Percentiles rank a stretch among this genome's conserved stretches.
Conservation (phyloP, 30 jellyfish, hydroid and myxozoan species). For the Phacellophora camtschatica region DNA sequence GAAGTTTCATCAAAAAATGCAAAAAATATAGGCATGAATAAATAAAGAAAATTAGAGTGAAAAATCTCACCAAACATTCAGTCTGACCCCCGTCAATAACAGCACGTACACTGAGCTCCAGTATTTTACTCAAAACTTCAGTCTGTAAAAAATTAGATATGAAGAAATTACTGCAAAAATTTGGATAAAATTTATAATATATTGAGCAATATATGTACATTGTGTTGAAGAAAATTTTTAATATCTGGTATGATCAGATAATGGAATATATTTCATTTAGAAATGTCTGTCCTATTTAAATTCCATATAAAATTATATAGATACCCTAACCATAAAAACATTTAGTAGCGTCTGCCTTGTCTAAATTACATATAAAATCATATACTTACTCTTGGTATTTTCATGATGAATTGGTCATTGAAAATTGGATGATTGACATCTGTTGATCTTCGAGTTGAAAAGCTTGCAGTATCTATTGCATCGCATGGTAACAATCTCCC, state of each 20-base stretch:
- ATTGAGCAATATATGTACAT: no score
- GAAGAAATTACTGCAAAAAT: no score
- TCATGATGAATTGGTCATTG: slow-evolving; percentile 89
- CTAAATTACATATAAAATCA: background rate
- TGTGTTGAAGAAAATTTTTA: no score
- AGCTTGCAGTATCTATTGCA: slow-evolving; percentile 62
- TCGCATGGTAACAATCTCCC: slow-evolving; percentile 83
- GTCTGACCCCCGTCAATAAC: slow-evolving; percentile 20
- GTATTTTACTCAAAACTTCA: slow-evolving; percentile 45
- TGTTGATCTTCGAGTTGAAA: slow-evolving; percentile 77
- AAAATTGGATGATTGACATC: slow-evolving; percentile 70
- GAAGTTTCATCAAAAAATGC: background rate
- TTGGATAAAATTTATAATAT: no score
- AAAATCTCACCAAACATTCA: slow-evolving; percentile 36
- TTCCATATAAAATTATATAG: background rate
- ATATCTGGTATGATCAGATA: no score
- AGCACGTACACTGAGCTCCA: slow-evolving; percentile 47
- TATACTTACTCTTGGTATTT: slow-evolving; percentile 77
- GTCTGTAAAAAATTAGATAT: no score
- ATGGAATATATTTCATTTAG: no score
- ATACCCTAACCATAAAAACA: background rate
- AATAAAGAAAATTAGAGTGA: background rate
- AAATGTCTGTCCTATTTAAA: no score
- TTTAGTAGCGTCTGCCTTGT: background rate
- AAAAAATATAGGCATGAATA: background rate